phyloP scores from a whole-genome alignment of 2,888 invertebrate species.

The Oxycera nigricornis region DNA sequence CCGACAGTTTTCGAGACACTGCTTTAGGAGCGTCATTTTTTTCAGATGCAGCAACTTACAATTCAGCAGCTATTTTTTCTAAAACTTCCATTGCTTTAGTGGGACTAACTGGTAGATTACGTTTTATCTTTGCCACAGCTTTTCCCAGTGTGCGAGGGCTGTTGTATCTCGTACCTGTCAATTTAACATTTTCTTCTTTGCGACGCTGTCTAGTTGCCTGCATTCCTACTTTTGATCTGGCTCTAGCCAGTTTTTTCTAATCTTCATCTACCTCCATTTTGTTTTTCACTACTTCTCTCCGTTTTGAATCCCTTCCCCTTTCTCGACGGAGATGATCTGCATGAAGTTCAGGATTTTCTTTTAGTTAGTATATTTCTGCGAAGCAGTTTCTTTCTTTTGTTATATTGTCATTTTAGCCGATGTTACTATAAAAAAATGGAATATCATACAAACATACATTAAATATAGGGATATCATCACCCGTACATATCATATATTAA shows the following conservation, averaged over 20 bases:
- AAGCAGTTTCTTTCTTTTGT: too few relatives aligned
- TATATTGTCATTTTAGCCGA: not conserved
- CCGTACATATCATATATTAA: not conserved
- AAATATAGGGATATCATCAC: not conserved
- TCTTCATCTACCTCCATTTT: too few relatives aligned
- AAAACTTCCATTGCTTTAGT: not conserved
- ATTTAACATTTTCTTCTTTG: not conserved
- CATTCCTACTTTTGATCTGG: not conserved
- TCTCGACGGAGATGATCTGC: too few relatives aligned
- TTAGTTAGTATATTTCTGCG: too few relatives aligned
- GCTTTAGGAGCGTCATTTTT: not conserved
- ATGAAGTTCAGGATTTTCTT: too few relatives aligned
- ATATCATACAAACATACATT: not conserved
- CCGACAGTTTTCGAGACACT: not conserved
- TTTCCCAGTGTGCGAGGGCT: not conserved
- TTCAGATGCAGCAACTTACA: not conserved
- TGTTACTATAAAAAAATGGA: not conserved
- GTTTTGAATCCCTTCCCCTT: too few relatives aligned
- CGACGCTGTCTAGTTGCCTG: not conserved
- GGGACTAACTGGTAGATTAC: not conserved
- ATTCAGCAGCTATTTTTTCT: not conserved
- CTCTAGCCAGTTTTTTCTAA: not conserved
- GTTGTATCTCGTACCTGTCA: not conserved
- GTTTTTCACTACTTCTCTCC: too few relatives aligned
- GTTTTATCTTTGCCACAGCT: not conserved